A percentile compares a stretch with the other conserved stretches of the same genome.
Conservation (phyloP, 2,797 vertebrate genomes). For the Mallotus villosus region DNA sequence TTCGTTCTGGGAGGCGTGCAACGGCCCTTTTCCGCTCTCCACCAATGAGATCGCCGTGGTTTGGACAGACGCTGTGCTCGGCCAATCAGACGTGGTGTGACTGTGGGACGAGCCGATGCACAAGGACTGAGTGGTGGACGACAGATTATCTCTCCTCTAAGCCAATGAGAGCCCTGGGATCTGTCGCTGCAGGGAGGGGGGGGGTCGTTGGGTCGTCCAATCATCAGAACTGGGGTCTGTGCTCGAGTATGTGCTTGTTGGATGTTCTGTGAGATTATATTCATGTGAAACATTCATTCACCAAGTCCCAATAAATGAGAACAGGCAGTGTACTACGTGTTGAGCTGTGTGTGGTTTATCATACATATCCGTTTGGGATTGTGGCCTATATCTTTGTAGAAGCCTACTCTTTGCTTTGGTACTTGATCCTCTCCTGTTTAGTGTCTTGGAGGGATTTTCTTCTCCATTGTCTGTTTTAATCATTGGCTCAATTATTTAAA, state of each 20-base stretch:
- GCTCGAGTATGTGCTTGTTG: slow-evolving; percentile 33
- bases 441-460: too few relatives aligned
- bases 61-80: background rate
- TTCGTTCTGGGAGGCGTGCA: background rate
- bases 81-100: background rate
- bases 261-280: slow-evolving; percentile 44
- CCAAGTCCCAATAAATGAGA: slow-evolving; percentile 42
- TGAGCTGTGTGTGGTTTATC: background rate
- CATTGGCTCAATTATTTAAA: too few relatives aligned
- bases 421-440: too few relatives aligned
- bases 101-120: slow-evolving; percentile 5
- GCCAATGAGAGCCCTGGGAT: slow-evolving; percentile 10
- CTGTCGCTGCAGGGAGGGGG: background rate
- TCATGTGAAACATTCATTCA: slow-evolving; percentile 32
- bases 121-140: background rate
- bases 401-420: too few relatives aligned
- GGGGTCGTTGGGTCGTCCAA: too few relatives aligned
- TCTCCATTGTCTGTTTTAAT: too few relatives aligned
- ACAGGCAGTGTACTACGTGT: background rate
- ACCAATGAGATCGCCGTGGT: slow-evolving; percentile 1
- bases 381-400: too few relatives aligned
- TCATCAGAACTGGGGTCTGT: background rate
- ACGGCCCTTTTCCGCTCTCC: background rate
- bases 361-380: too few relatives aligned
- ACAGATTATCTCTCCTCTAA: slow-evolving; percentile 15